Evolutionary conservation across 2,888 invertebrate genomes (phyloP).

Genomic region (Habroteleia sp.): DNA sequence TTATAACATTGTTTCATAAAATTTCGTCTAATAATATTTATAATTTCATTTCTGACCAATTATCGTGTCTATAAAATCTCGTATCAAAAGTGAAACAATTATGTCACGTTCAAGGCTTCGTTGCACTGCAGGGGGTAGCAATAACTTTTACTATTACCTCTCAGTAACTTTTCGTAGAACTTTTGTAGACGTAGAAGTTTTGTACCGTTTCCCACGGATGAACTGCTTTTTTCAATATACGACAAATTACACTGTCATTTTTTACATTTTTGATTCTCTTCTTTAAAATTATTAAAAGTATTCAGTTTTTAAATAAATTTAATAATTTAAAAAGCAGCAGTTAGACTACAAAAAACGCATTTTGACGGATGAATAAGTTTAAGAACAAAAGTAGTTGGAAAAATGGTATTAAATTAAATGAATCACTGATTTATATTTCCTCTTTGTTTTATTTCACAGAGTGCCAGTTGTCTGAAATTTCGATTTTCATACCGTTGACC

Average conservation of each 20-base stretch:
- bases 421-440: no score
- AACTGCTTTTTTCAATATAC: conserved; percentile 27
- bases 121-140: conserved; percentile 28
- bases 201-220: conserved; percentile 45
- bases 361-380: no score
- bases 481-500: neutral
- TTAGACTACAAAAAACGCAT: no score
- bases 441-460: conserved; percentile 3
- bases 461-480: conserved; percentile 18
- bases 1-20: no score
- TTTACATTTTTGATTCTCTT: conserved; percentile 2
- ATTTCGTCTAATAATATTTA: no score
- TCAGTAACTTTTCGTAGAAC: conserved; percentile 35
- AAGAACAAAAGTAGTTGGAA: no score
- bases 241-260: no score
- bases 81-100: conserved; percentile 21
- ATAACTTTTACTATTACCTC: conserved; percentile 48
- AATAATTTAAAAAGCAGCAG: no score
- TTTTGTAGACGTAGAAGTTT: conserved; percentile 35
- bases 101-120: conserved; percentile 40
- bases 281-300: conserved; percentile 10
- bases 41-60: no score
- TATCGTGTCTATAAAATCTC: conserved; percentile 1
- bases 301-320: no score
- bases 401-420: no score